phyloP scores from a whole-genome alignment of 2,113 vertebrate species.

The Ictalurus punctatus region DNA sequence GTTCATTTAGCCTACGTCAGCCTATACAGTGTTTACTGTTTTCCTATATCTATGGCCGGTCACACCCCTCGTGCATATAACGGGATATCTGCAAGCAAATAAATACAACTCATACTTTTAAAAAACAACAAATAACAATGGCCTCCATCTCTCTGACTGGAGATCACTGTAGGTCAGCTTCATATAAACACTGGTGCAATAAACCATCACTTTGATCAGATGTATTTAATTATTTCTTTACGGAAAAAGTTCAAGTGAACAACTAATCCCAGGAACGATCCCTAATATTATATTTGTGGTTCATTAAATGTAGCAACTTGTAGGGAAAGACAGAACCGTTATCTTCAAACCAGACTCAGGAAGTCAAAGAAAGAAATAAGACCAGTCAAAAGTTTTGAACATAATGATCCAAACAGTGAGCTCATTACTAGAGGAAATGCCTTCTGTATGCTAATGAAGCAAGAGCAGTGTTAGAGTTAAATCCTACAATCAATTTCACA shows the following conservation, averaged over 20 bases:
- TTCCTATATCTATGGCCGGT: background rate
- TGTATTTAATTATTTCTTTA: background rate
- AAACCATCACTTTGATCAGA: background rate
- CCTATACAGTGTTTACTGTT: background rate
- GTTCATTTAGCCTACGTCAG: background rate
- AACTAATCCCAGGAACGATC: background rate
- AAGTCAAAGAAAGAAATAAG: background rate
- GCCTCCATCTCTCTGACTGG: background rate
- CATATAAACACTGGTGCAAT: background rate
- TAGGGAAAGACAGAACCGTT: background rate
- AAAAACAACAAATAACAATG: background rate
- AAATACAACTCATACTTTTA: background rate
- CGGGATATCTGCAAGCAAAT: background rate
- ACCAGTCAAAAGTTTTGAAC: background rate
- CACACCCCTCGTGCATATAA: background rate
- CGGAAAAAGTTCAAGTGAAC: background rate
- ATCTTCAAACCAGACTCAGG: background rate
- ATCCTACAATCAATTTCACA: conserved; percentile 27
- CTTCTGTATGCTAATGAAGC: conserved; percentile 20
- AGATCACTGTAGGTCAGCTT: background rate
- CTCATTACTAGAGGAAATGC: conserved; percentile 1
- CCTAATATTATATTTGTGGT: background rate
- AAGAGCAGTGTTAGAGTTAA: conserved; percentile 18
- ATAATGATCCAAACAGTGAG: background rate
- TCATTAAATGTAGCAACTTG: background rate